phyloP scores from a whole-genome alignment of 2,888 invertebrate species.

The Lysandra bellargus region DNA sequence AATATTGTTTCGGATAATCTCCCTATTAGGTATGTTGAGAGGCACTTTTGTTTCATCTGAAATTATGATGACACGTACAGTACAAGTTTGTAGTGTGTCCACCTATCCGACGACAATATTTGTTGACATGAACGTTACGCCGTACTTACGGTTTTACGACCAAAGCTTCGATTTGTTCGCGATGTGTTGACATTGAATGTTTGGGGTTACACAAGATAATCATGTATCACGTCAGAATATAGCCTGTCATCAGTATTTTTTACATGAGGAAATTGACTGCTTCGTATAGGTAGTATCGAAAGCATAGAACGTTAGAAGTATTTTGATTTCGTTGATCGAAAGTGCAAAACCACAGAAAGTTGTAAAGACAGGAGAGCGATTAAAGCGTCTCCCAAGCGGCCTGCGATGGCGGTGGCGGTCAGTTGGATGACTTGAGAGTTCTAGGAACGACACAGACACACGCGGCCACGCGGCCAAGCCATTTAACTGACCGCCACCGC shows the following conservation, averaged over 20 bases:
- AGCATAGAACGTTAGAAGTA: no score
- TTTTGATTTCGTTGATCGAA: no score
- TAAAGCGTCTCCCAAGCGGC: no score
- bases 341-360: no score
- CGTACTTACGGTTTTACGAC: slow-evolving; percentile 5
- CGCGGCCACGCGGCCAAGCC: no score
- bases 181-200: slow-evolving; percentile 14
- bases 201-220: slow-evolving; percentile 1
- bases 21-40: no score
- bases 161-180: slow-evolving; percentile 6
- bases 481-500: no score
- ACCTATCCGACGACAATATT: slow-evolving; percentile 22
- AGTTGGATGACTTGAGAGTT: no score
- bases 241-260: background rate
- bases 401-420: no score
- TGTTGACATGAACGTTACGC: background rate
- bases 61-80: background rate
- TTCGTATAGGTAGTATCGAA: background rate
- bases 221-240: background rate
- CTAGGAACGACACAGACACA: no score
- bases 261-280: background rate
- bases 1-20: no score
- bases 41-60: background rate
- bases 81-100: slow-evolving; percentile 3
- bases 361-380: no score